Percentiles rank a stretch among this genome's conserved stretches.
Evolutionary conservation across 2,113 vertebrate genomes (phyloP).

Genomic region (Aleadryas rufinucha): DNA sequence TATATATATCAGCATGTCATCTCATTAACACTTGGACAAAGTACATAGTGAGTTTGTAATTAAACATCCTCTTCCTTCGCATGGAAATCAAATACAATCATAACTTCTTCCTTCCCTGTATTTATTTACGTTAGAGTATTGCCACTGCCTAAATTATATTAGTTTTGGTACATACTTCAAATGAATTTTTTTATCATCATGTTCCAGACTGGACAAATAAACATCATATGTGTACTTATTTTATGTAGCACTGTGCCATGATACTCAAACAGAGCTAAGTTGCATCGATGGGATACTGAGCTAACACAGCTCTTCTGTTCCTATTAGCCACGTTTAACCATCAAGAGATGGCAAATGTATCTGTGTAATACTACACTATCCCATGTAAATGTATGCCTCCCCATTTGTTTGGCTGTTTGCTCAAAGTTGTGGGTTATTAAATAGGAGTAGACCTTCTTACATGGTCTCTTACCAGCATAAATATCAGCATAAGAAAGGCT

Average conservation of each 20-base stretch:
- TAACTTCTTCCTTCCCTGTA: slow-evolving; percentile 33
- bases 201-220: slow-evolving; percentile 32
- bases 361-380: not conserved
- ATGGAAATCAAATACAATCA: slow-evolving; percentile 43
- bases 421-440: not conserved
- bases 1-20: slow-evolving; percentile 2
- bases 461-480: not conserved
- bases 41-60: slow-evolving; percentile 58
- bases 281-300: not conserved
- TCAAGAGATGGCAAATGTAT: not conserved
- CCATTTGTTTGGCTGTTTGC: not conserved
- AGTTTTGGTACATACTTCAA: slow-evolving; percentile 59
- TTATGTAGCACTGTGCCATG: not conserved
- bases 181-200: slow-evolving; percentile 46
- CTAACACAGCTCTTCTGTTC: not conserved
- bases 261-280: not conserved
- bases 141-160: slow-evolving; percentile 26
- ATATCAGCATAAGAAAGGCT: not conserved
- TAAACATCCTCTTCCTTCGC: slow-evolving; percentile 64
- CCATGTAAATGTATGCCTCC: not conserved
- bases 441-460: not conserved
- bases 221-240: not conserved
- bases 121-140: slow-evolving; percentile 41
- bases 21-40: slow-evolving; percentile 60
- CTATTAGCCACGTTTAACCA: not conserved